Conservation (phyloP, 1,140 invertebrate species). For the Achatina immaculata region DNA sequence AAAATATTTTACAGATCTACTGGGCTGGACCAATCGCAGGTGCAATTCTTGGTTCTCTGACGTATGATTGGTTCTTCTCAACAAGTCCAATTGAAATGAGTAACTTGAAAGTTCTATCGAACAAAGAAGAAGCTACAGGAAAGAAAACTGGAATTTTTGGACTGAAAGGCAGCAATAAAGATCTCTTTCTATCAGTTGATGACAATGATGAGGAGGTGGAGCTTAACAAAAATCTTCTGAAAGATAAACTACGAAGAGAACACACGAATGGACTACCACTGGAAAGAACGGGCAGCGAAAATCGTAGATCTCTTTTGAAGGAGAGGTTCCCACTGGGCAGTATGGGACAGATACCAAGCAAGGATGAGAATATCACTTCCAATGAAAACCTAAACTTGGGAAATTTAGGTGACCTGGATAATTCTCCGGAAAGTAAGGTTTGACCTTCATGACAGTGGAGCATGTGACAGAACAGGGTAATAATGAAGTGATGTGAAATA, state of each 20-base stretch:
- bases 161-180: not conserved
- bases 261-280: not conserved
- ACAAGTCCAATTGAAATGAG: conserved; percentile 28
- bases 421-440: not conserved
- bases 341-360: not conserved
- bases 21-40: conserved; percentile 89
- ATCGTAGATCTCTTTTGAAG: not conserved
- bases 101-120: conserved; percentile 18
- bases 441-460: not conserved
- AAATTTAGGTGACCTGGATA: not conserved
- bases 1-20: conserved; percentile 79
- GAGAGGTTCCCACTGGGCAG: not conserved
- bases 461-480: too few species aligned
- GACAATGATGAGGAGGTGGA: not conserved
- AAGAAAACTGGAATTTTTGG: conserved; percentile 17
- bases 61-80: conserved; percentile 83
- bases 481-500: too few species aligned
- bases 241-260: not conserved
- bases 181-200: conserved; percentile 4
- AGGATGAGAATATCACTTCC: not conserved
- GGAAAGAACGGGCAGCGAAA: not conserved
- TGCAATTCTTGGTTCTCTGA: conserved; percentile 79
- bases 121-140: not conserved
- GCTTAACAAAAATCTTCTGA: not conserved
- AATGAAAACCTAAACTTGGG: not conserved